Evolutionary conservation across 2,888 invertebrate species (phyloP).

Genomic region (Philonicus albiceps): DNA sequence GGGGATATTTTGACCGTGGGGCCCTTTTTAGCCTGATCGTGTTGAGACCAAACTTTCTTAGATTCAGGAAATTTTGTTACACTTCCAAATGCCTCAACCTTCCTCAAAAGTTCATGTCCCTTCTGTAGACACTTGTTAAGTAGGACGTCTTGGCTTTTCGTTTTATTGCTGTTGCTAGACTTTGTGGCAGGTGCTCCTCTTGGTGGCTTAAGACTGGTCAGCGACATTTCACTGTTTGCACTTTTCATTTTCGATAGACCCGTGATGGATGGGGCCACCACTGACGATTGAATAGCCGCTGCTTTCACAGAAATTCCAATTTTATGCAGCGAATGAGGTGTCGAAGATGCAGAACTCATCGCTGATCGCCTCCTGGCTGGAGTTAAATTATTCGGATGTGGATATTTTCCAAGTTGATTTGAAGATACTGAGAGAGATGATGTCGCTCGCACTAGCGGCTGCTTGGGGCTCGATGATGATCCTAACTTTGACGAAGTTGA

Average conservation of each 20-base stretch:
- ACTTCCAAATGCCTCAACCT: constrained; percentile 57
- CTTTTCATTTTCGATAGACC: constrained; percentile 25
- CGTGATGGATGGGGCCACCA: not conserved
- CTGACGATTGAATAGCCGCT: not conserved
- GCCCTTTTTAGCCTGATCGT: not conserved
- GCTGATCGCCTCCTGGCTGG: constrained; percentile 22
- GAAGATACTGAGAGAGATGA: constrained; percentile 30
- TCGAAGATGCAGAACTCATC: constrained; percentile 49
- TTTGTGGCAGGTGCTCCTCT: not conserved
- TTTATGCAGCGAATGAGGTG: constrained; percentile 51
- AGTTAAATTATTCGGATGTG: not conserved
- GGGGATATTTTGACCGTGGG: not conserved
- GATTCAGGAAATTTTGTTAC: constrained; percentile 48
- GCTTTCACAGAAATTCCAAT: constrained; percentile 48
- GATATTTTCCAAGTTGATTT: not conserved
- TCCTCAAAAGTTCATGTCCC: constrained; percentile 59
- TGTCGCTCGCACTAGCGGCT: not conserved
- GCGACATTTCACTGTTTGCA: constrained; percentile 50
- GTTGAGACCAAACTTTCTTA: not conserved
- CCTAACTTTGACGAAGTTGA: not conserved
- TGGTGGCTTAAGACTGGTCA: constrained; percentile 31
- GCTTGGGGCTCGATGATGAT: not conserved
- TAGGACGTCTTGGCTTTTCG: constrained; percentile 53
- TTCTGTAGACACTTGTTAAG: constrained; percentile 62
- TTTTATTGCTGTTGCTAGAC: not conserved